Evolutionary conservation across 2,888 invertebrate genomes (phyloP), one percentile per base, ranked within the genome.

Genomic region (Catocala fraxini): DNA sequence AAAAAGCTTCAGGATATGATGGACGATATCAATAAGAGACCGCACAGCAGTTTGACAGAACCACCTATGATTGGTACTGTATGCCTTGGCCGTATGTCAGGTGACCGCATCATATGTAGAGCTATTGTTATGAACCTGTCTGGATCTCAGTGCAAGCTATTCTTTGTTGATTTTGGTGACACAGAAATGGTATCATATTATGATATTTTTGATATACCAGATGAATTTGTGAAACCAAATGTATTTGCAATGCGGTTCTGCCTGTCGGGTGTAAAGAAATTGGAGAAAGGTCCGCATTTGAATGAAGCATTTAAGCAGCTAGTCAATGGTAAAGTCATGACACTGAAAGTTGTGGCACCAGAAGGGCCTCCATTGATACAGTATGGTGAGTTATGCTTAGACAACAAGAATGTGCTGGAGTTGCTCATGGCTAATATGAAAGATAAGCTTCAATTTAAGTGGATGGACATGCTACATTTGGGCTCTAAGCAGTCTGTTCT

Each of bases 141-240:
- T 43, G 96, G 96, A 63, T 95, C 96, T 15, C 95, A 96, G 55
- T 97, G 96, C 83, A 97, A 97, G 87, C 95, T 97, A 5, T 97
- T 96, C 80, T 97, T 97, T 85, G 97, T 97, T 39, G 97, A 97
- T 86, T 97, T 96, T 85, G 97, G 97, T 35, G 97, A 97, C 81
- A 96, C 96, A 6, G 97, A 97, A 89, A 91, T 96, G 79, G 95
- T 97, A 10, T 95, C 96, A 0, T 96, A 96, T 68, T 95, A 96
- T 71, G 96, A 97, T 73, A 95, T 98, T 53, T 97, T 95, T 86
- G 96, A 97, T 84, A 96, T 97, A 73, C 97, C 97, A 0, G 95
- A 96, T 63, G 96, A 96, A 79, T 96, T 96, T 87, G 95, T 97
- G 1, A 95, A 95, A 61, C 96, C 96, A 0, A 96, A 96, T 91